Conservation (phyloP, 1,140 invertebrate species). For the Drosophila hydei region DNA sequence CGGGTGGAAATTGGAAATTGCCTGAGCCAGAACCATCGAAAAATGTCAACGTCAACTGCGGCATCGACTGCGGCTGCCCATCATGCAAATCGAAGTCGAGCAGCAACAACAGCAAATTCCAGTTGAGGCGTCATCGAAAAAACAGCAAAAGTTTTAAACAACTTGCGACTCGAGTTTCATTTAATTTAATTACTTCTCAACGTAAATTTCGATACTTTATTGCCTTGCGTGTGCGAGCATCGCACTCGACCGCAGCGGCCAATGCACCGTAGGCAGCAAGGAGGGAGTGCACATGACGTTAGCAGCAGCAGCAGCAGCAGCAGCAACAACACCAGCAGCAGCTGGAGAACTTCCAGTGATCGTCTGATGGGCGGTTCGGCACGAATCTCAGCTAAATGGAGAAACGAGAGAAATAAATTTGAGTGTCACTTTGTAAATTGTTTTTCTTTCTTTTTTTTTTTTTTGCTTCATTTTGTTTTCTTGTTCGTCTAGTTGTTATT, state of each 20-base stretch:
- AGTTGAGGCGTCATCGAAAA: conserved; percentile 29
- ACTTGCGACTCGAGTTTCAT: conserved; percentile 69
- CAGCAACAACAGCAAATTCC: conserved; percentile 45
- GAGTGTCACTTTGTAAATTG: conserved; percentile 13
- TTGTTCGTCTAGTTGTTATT: conserved; percentile 28
- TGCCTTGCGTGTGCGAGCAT: conserved; percentile 30
- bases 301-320: conserved; percentile 1
- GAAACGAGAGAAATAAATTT: conserved; percentile 26
- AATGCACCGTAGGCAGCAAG: background rate
- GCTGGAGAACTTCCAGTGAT: conserved; percentile 1
- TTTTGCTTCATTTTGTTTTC: background rate
- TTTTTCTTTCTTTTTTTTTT: background rate
- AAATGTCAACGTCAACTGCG: conserved; percentile 62
- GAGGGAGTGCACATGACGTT: conserved; percentile 2
- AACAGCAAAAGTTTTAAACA: conserved; percentile 57
- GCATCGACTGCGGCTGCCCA: conserved; percentile 41
- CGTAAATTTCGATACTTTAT: conserved; percentile 66
- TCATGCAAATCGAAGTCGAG: conserved; percentile 59
- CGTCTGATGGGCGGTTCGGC: conserved; percentile 8
- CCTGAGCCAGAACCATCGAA: conserved; percentile 7
- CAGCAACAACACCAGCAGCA: background rate
- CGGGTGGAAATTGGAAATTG: conserved; percentile 10
- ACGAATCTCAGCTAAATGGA: conserved; percentile 24
- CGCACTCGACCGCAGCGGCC: background rate
- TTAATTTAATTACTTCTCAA: conserved; percentile 68